Evolutionary conservation across 2,113 vertebrate genomes (phyloP).

Genomic region (Phylloscopus whistleri): DNA sequence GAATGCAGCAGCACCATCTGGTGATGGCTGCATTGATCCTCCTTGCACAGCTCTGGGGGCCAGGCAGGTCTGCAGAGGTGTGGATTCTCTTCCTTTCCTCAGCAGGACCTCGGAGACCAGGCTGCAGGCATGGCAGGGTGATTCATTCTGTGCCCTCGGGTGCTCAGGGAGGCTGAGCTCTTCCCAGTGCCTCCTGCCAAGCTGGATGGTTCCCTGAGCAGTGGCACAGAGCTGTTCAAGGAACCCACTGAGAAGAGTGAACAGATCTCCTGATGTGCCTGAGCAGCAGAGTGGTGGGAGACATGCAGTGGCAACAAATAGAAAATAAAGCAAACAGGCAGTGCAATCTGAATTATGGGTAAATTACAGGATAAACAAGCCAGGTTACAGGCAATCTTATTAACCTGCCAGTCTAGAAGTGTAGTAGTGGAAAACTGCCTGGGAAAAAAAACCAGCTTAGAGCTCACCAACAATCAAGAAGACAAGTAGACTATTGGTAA

Average conservation of each 20-base stretch:
- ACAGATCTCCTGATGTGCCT: neutral
- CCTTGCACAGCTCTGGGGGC: neutral
- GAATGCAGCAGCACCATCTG: conserved; percentile 47
- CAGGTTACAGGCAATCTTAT: neutral
- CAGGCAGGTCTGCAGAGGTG: neutral
- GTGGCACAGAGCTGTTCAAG: neutral
- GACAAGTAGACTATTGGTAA: neutral
- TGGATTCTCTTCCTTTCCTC: neutral
- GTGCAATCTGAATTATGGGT: neutral
- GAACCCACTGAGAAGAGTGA: neutral
- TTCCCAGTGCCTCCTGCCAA: neutral
- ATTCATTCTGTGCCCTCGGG: neutral
- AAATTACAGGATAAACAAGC: neutral
- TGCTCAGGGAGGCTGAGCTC: neutral
- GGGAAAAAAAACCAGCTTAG: neutral
- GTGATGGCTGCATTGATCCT: neutral
- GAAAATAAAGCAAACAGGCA: neutral
- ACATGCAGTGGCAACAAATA: neutral
- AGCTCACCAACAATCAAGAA: neutral
- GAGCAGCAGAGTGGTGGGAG: neutral
- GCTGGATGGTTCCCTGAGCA: neutral
- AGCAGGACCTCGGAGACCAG: neutral
- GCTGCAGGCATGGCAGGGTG: neutral
- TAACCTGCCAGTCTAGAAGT: neutral
- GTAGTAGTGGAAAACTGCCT: neutral